Evolutionary conservation across 92 coral and sea anemone species (phyloP).

Genomic region (Zoanthus sociatus): DNA sequence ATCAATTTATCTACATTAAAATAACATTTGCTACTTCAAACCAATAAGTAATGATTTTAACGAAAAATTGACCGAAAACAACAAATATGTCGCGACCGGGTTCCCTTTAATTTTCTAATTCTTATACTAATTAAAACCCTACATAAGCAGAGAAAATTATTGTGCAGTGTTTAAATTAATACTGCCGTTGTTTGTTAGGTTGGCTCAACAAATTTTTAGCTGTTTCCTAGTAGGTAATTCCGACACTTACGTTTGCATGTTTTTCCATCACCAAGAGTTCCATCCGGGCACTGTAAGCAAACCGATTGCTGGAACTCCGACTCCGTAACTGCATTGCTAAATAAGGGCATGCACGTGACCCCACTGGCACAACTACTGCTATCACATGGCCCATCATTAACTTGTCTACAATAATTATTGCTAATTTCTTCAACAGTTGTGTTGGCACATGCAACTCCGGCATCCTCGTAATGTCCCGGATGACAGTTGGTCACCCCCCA

Average conservation of each 20-base stretch:
- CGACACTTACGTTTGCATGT: constrained; percentile 75
- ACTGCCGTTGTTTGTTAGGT: too few relatives aligned
- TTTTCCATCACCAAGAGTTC: constrained; percentile 81
- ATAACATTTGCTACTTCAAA: too few relatives aligned
- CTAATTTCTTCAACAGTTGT: constrained; percentile 81
- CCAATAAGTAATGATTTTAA: too few relatives aligned
- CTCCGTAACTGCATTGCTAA: constrained; percentile 27
- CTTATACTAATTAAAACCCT: too few relatives aligned
- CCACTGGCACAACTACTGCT: constrained; percentile 49
- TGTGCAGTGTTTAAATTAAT: too few relatives aligned
- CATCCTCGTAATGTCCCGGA: constrained; percentile 80
- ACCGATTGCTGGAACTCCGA: constrained; percentile 55
- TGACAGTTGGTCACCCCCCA: constrained; percentile 89
- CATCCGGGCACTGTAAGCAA: constrained; percentile 82
- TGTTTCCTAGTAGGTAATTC: too few relatives aligned
- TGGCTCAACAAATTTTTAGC: too few relatives aligned
- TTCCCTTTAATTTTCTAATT: too few relatives aligned
- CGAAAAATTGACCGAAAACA: too few relatives aligned
- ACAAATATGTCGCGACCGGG: too few relatives aligned
- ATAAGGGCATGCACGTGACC: constrained; percentile 77
- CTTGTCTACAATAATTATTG: constrained; percentile 78
- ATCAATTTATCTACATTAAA: too few relatives aligned
- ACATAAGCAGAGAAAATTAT: too few relatives aligned
- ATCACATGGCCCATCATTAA: constrained; percentile 47
- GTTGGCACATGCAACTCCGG: constrained; percentile 83